These are phyloP conservation scores for Epinephelus cyanopodus DNA, from an alignment of 2,113 vertebrate genomes.

Conservation along the genomic window DNA sequence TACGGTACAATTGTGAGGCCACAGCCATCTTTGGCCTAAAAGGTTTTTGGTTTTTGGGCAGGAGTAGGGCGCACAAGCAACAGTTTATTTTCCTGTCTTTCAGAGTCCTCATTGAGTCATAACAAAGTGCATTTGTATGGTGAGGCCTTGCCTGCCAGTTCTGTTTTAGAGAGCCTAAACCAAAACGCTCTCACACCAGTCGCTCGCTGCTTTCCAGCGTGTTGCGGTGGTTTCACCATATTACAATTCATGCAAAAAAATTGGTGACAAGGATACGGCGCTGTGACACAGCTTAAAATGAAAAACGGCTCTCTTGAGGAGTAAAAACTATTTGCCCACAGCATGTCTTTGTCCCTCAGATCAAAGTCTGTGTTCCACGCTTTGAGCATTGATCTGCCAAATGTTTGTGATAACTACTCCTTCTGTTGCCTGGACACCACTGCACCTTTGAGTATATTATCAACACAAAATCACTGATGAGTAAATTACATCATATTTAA, in stretches of 20 bases:
- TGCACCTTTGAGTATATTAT: not conserved
- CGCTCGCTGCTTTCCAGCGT: not conserved
- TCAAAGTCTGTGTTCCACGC: not conserved
- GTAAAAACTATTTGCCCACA: not conserved
- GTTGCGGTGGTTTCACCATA: not conserved
- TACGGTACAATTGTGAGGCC: not conserved
- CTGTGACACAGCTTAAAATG: not conserved
- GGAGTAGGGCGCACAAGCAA: not conserved
- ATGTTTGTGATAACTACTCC: not conserved
- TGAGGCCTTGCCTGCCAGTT: conserved; percentile 1
- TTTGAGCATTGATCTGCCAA: not conserved
- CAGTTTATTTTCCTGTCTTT: conserved; percentile 19
- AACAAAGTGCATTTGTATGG: not conserved
- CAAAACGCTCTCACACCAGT: not conserved
- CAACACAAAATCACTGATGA: not conserved
- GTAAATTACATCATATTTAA: not conserved
- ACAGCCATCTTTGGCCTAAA: not conserved
- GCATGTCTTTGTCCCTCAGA: not conserved
- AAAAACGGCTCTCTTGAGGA: not conserved
- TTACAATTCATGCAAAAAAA: not conserved
- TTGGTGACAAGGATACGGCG: not conserved
- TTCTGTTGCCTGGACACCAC: not conserved
- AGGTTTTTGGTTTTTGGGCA: not conserved
- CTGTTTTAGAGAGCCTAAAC: not conserved
- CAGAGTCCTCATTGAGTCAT: conserved; percentile 10